Conservation (phyloP, 2,113 vertebrate genomes). For the Callionymus lyra region DNA sequence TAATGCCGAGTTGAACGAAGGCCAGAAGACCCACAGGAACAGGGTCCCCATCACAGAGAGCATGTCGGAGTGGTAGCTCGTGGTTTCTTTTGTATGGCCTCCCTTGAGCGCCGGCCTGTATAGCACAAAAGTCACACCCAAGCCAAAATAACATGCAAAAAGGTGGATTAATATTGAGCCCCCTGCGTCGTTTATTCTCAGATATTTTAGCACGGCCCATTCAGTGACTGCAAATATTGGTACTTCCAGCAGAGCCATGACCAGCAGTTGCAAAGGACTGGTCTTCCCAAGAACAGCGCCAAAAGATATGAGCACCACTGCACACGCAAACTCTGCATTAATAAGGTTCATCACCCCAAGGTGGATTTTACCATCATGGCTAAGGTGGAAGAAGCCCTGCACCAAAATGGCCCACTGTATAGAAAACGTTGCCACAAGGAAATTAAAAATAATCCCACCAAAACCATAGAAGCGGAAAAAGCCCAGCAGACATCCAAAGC, state of each 20-base stretch:
- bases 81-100: slow-evolving; percentile 60
- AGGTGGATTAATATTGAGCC: slow-evolving; percentile 76
- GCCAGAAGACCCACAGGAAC: slow-evolving; percentile 85
- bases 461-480: slow-evolving; percentile 73
- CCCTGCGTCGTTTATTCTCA: slow-evolving; percentile 72
- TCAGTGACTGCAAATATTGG: slow-evolving; percentile 66
- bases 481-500: slow-evolving; percentile 74
- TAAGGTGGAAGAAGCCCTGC: slow-evolving; percentile 71
- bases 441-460: slow-evolving; percentile 72
- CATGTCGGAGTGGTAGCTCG: slow-evolving; percentile 67
- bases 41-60: slow-evolving; percentile 68
- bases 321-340: slow-evolving; percentile 70
- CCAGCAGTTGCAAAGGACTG: slow-evolving; percentile 73
- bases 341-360: slow-evolving; percentile 73
- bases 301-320: slow-evolving; percentile 74
- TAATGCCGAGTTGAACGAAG: slow-evolving; percentile 73
- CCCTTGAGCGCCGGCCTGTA: slow-evolving; percentile 47
- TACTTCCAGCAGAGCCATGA: slow-evolving; percentile 72
- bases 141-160: slow-evolving; percentile 80
- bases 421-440: slow-evolving; percentile 72
- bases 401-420: slow-evolving; percentile 76
- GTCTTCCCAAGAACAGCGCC: slow-evolving; percentile 75
- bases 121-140: slow-evolving; percentile 69
- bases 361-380: slow-evolving; percentile 58
- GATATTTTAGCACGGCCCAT: slow-evolving; percentile 60